Evolutionary conservation across 2,888 invertebrate genomes (phyloP).

Genomic region (Silvanus unidentatus): DNA sequence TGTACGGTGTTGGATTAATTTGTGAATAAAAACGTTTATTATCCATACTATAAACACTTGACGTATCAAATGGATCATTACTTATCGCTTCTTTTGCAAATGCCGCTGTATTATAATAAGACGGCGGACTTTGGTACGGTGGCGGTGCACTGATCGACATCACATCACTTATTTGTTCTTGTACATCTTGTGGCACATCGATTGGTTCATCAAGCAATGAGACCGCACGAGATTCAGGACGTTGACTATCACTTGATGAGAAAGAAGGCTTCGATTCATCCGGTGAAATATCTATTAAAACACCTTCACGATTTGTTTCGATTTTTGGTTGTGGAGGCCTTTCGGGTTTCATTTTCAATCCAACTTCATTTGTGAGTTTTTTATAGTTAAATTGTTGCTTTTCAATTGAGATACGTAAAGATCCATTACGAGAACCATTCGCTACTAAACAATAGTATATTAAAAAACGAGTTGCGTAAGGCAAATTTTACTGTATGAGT

Average conservation of each 20-base stretch:
- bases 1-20: constrained; percentile 8
- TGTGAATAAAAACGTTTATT: constrained; percentile 12
- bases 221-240: constrained; percentile 30
- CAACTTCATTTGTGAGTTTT: constrained; percentile 68
- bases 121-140: constrained; percentile 52
- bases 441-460: too few relatives aligned
- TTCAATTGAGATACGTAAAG: constrained; percentile 28
- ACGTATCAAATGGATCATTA: constrained; percentile 67
- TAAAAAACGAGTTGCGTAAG: too few relatives aligned
- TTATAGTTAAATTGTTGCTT: constrained; percentile 80
- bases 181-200: constrained; percentile 47
- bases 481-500: too few relatives aligned
- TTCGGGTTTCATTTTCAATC: constrained; percentile 35
- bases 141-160: constrained; percentile 36
- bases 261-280: constrained; percentile 39
- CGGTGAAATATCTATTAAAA: constrained; percentile 70
- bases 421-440: too few relatives aligned
- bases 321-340: constrained; percentile 46
- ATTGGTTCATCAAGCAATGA: constrained; percentile 71
- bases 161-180: background rate
- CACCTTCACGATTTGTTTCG: constrained; percentile 51
- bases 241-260: constrained; percentile 6
- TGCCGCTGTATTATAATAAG: constrained; percentile 50
- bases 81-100: constrained; percentile 18
- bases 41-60: constrained; percentile 30